Evolutionary conservation across 2,113 vertebrate genomes (phyloP).

Genomic region (Microtus ochrogaster): DNA sequence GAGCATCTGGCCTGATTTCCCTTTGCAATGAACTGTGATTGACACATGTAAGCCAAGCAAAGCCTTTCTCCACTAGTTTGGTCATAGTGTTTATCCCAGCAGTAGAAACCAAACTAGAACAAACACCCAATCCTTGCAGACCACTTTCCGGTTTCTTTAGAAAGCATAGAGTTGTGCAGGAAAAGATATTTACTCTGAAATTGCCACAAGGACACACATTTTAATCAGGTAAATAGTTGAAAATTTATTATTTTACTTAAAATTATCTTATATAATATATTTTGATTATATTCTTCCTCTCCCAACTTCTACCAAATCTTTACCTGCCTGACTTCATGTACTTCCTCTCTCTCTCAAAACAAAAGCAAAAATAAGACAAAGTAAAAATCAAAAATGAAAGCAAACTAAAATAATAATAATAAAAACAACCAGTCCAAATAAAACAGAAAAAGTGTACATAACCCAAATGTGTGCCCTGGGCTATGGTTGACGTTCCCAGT

Average conservation of each 20-base stretch:
- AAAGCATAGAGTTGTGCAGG: not conserved
- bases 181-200: not conserved
- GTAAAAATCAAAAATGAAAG: not conserved
- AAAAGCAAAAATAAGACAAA: not conserved
- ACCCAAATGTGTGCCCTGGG: not conserved
- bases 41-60: not conserved
- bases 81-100: not conserved
- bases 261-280: not conserved
- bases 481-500: not conserved
- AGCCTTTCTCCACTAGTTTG: not conserved
- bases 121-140: not conserved
- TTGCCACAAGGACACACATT: not conserved
- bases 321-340: not conserved
- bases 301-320: not conserved
- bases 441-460: not conserved
- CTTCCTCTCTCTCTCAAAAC: not conserved
- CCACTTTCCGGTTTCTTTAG: constrained; percentile 12
- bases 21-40: not conserved
- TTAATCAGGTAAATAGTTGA: constrained; percentile 11
- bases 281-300: not conserved
- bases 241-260: not conserved
- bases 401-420: not conserved
- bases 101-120: not conserved
- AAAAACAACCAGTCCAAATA: not conserved
- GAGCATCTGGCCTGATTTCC: not conserved